These are phyloP conservation scores for Dynastes maya DNA, from an alignment of 2,888 invertebrate species.

Conservation along the genomic window DNA sequence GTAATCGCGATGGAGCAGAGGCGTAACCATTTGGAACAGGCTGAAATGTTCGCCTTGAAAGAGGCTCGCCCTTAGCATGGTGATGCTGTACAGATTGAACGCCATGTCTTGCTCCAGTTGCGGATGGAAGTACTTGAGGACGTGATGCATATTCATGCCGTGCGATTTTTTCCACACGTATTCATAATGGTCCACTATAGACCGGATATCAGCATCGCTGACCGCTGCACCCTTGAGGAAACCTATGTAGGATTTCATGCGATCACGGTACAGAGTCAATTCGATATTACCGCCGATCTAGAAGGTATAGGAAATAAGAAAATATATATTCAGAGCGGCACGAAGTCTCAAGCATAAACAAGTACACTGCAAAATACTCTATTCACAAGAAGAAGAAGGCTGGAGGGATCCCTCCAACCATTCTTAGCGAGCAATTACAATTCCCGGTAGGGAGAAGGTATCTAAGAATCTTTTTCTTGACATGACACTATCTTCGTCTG, in stretches of 20 bases:
- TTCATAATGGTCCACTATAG: conserved; percentile 57
- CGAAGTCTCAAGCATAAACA: too few species aligned
- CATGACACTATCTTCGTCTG: too few species aligned
- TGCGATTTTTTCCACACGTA: conserved; percentile 57
- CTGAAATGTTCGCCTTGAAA: conserved; percentile 46
- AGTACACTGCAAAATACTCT: too few species aligned
- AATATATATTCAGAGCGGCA: not conserved
- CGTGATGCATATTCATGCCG: conserved; percentile 52
- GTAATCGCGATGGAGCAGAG: conserved; percentile 53
- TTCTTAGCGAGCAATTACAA: too few species aligned
- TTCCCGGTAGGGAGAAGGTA: too few species aligned
- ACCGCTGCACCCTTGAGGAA: conserved; percentile 56
- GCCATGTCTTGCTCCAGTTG: conserved; percentile 51
- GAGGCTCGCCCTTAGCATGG: conserved; percentile 46
- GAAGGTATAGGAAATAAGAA: not conserved
- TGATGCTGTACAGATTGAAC: conserved; percentile 39
- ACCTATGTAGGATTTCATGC: conserved; percentile 55
- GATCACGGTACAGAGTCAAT: conserved; percentile 55
- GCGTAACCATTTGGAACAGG: conserved; percentile 53
- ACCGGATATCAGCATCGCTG: conserved; percentile 53
- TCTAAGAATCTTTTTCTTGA: too few species aligned
- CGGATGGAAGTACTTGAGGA: conserved; percentile 50
- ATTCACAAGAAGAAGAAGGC: too few species aligned
- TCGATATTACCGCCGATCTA: conserved; percentile 57
- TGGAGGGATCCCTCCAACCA: too few species aligned